Evolutionary conservation across 37 sponge, comb jelly and placozoan species (phyloP), one percentile per base, ranked within the genome.

Genomic region (Halisarca cf. caerulea): DNA sequence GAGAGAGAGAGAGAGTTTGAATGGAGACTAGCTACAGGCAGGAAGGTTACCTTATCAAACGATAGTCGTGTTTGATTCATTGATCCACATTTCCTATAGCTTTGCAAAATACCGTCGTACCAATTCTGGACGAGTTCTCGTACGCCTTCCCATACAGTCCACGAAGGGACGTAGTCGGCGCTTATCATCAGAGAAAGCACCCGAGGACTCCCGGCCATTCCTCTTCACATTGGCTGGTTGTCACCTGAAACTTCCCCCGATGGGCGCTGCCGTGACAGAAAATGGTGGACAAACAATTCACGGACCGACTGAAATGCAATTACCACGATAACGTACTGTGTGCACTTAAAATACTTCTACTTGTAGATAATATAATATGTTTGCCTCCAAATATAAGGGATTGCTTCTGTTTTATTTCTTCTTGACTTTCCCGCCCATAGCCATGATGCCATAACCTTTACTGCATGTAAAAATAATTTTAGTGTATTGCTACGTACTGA

Each of bases 81-180:
- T 11, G 71, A 3, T 20, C 18, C 36, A 23, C 58, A 32, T 45
- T 24, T 32, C 39, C 72, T 78, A 5, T 59, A 70, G 38, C 57
- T 71, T 17, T 58, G 47, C 42, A 90, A 37, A 3, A 86, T 41
- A 6, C 91, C 91, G 60, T 90, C 91, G 45, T 90, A 72, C 91
- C 91, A 90, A 35, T 90, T 90, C 59, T 90, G 91, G 25, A 90
- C 86, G 20, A 90, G 37, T 64, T 90, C 91, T 11, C 91, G 55
- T 51, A 90, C 86, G 43, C 91, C 91, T 32, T 90, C 91, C 91
- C 91, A 90, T 4, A 78, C 45, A 39, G 85, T n/a, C 91, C 91
- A 90, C 30, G 84, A 28, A 23, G 42, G 61, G 57, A 81, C 80
- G 25, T 90, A 90, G 21, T 68, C 33, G 23, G 83, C 51, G 33